Evolutionary conservation across 1,140 invertebrate species (phyloP).

Genomic region (Doryteuthis pealeii): DNA sequence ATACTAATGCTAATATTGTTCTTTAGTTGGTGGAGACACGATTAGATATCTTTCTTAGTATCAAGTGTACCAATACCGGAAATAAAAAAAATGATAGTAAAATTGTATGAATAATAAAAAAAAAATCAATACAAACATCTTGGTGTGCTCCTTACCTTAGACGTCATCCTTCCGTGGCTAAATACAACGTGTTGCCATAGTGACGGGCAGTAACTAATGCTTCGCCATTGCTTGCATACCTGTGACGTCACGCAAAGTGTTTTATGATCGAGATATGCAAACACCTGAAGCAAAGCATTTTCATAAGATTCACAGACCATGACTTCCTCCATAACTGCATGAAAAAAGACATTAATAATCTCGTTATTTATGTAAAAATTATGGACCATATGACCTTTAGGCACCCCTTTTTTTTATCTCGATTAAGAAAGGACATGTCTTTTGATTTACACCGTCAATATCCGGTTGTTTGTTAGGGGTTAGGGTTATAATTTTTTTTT

Average conservation of each 20-base stretch:
- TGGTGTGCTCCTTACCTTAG: background rate
- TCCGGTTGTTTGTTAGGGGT: background rate
- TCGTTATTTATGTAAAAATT: background rate
- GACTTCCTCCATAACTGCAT: background rate
- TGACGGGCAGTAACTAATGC: background rate
- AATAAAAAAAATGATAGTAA: background rate
- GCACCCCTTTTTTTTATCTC: no score
- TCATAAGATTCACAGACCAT: background rate
- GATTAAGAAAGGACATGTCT: no score
- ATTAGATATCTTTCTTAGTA: no score
- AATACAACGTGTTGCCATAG: background rate
- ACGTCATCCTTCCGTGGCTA: background rate
- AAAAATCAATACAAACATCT: background rate
- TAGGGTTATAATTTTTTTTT: no score
- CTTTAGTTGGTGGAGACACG: no score
- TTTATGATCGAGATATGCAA: background rate
- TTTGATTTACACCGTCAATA: background rate
- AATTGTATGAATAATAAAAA: background rate
- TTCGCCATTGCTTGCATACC: background rate
- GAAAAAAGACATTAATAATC: background rate
- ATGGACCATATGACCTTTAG: background rate
- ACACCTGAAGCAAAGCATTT: background rate
- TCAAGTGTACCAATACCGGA: background rate
- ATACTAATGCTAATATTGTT: no score
- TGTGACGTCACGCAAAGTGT: background rate